A percentile compares a stretch with the other conserved stretches of the same genome.
Conservation (phyloP, 2,113 vertebrate genomes). For the Bufo bufo region DNA sequence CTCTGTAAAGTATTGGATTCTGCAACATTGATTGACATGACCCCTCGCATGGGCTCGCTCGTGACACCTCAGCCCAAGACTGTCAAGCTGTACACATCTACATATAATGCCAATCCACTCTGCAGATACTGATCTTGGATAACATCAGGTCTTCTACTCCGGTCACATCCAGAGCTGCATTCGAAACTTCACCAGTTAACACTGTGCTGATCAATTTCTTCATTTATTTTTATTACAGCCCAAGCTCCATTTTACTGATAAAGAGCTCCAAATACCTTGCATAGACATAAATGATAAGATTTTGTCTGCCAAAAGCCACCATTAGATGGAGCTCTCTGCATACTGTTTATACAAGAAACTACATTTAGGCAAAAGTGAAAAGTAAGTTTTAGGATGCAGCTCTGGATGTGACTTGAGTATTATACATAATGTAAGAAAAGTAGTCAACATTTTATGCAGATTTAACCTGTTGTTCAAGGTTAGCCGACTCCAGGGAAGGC, state of each 20-base stretch:
- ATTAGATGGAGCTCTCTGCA: not conserved
- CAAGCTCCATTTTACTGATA: not conserved
- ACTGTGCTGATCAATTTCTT: not conserved
- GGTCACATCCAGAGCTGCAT: not conserved
- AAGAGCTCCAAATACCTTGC: not conserved
- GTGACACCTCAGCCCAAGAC: not conserved
- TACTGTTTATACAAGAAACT: not conserved
- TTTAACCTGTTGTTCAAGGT: too few species aligned
- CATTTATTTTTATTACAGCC: too few species aligned
- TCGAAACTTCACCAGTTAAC: not conserved
- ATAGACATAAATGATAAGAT: not conserved
- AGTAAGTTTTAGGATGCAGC: not conserved
- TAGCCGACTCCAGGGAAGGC: not conserved
- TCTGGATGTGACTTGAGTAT: not conserved
- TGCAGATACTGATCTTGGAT: not conserved
- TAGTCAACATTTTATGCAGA: not conserved
- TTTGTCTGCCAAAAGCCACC: not conserved
- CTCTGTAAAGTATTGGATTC: not conserved
- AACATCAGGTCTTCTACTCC: not conserved
- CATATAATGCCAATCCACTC: not conserved
- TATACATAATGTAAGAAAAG: not conserved
- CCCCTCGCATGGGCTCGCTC: not conserved
- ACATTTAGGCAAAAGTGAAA: too few species aligned
- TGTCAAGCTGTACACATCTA: not conserved
- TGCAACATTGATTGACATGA: not conserved